Base-by-base conservation (phyloP, 53 echinoderm and acorn worm genomes). In the Stichopus horrens region DNA sequence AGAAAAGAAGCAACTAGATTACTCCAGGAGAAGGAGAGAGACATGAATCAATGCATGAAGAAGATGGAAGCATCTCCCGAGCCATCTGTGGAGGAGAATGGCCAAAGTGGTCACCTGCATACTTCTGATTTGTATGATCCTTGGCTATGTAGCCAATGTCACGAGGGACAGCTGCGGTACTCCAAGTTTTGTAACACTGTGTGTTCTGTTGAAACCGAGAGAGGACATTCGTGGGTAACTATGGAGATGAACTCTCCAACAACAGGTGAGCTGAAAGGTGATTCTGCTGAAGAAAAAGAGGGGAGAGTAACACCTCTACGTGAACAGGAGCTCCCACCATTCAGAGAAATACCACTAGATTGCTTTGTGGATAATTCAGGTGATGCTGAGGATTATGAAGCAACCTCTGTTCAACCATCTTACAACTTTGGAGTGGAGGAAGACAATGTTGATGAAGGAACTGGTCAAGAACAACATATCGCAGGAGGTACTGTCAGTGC, bases 151-250 rank as follows among this genome's bases (percentile, higher is more conserved):
- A 20, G 71, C 9, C 37, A 65, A 5, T 85, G 85, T 37, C 60
- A 23, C 11, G 67, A 67, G 8, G 68, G 13, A 7, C 58, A 65
- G 8, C 11, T 85, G 16, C 58, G 88, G 83, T 88, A 88, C 66
- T 91, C 91, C 20, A 65, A 76, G 56, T 88, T 88, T 52, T 91
- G 91, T 83, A 88, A 91, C 83, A 83, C 57, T 14, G 16, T 81
- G 13, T 91, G 91, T 63, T 74, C 87, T 87, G 6, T 56, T 55
- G 75, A 58, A 23, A 52, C 5, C 5, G 22, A 63, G 14, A 37
- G 66, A 4, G 68, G 85, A 9, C 67, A 85, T 57, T 57, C 85
- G 5, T 85, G 85, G 65, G 85, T 67, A 10, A 13, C 85, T 65
- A 81, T 81, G 81, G 66, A 65, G 6, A 67, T 85, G 20, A 7